Evolutionary conservation across 2,888 invertebrate genomes (phyloP), one percentile per base, ranked within the genome.

Genomic region (Thumatha senex): DNA sequence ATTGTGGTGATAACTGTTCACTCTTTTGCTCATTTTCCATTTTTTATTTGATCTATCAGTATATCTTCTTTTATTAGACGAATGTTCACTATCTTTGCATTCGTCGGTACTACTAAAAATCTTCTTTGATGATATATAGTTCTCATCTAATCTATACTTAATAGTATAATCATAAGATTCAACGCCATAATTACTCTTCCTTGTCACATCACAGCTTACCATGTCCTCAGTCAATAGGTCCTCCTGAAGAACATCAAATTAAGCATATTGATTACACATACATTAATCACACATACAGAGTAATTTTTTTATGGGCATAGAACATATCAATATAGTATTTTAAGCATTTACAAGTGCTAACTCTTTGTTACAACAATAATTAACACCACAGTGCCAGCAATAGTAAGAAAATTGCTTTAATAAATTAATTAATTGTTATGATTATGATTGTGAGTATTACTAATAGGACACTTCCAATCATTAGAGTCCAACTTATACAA

Each of bases 181-280:
- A 45, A 96, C 95, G 77, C 95, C 87, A 93, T 95, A 80, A 92
- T 92, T 76, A 87, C 93, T 77, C 85, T 93, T 72, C 89, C 94
- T 82, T 85, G 94, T 94, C 9, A 97, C 96, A 81, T 95, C 96
- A 83, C 96, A 96, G 38, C 94, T 94, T 10, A 94, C 94, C 86
- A 97, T 93, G 67, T 96, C 95, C 76, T 96, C 95, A 24, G 95
- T 95, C 46, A 97, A 83, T 0, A 95, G 92, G 63, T 97, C 96
- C 77, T 97, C 97, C 87, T 96, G 94, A n/a, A 89, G 88, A 49
- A 40, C 8, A 30, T 31, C 5, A 53, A 11, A 39, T 15, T 8
- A 24, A 7, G 36, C 8, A n/a, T n/a, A 15, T 30, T 29, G 34
- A 1, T 35, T 8, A 13, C 35, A 35, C 5, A 0, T 5, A 14